Base-by-base conservation (phyloP, 2,797 vertebrate species). In the Apogon talboti region DNA sequence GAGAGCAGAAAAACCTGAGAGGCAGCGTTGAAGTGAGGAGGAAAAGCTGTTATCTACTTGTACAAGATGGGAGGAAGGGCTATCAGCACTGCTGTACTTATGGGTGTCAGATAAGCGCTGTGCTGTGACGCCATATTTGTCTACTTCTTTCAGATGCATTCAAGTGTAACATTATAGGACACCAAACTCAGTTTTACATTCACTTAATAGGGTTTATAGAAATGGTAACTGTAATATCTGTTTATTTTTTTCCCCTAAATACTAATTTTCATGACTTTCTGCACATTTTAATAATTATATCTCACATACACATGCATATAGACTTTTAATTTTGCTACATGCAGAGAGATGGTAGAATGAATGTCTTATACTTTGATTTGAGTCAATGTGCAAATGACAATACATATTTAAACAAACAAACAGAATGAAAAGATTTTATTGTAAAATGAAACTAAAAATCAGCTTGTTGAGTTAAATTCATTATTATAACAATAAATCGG, bases 21-120 rank as follows among this genome's bases (percentile, higher is more conserved):
- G 47, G 40, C 62, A 63, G 63, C 69, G 41, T 63, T 38, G 75
- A 72, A 51, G 63, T 75, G 52, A 62, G 55, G 18, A 64, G 42
- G 13, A 51, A 70, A 40, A 49, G 70, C 70, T 83, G 72, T 91
- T 93, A 92, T 92, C 91, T 83, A 6, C 30, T 56, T 28, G 15
- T 38, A 47, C 66, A 89, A 44, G 59, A 62, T 52, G 75, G 52
- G 28, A 43, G 48, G 41, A 42, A 8, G 47, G 8, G 44, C 52
- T 88, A 88, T 93, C 90, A 85, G 80, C 50, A 37, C 70, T 33
- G 14, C 49, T 81, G 70, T 57, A 16, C 76, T 50, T 19, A 28
- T 11, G 19, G 49, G 14, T 33, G 30, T 62, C 33, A 11, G 18
- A 49, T 42, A 14, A 30, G 45, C 1, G 38, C 43, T 14, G 52